A percentile compares a stretch with the other conserved stretches of the same genome.
Conservation (phyloP, 2,888 invertebrate species). For the Amorpha juglandis region DNA sequence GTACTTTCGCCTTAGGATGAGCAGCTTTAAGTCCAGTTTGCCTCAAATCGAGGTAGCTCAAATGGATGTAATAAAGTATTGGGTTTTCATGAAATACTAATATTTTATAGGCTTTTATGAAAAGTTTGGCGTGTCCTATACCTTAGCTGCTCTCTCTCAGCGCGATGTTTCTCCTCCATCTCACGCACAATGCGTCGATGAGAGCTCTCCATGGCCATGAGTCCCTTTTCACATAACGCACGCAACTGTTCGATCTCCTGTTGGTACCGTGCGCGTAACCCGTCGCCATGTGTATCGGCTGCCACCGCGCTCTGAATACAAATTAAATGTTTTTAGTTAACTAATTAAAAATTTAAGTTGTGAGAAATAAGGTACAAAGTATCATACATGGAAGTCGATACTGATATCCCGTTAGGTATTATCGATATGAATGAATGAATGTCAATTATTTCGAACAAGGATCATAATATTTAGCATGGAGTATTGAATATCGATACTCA, state of each 20-base stretch:
- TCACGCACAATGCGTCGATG: constrained; percentile 93
- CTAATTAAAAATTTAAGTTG: not conserved
- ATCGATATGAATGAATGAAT: too few relatives aligned
- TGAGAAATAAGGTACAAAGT: not conserved
- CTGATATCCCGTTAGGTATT: too few relatives aligned
- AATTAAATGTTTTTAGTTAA: too few relatives aligned
- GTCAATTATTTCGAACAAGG: too few relatives aligned
- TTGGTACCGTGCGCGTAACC: constrained; percentile 90
- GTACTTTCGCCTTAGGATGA: not conserved
- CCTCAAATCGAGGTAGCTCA: not conserved
- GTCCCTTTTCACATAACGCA: constrained; percentile 94
- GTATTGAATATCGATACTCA: too few relatives aligned
- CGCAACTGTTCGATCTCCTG: constrained; percentile 94
- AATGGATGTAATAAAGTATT: too few relatives aligned
- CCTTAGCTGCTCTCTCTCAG: constrained; percentile 91
- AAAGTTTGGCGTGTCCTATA: constrained; percentile 36
- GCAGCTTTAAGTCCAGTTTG: not conserved
- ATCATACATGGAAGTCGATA: too few relatives aligned
- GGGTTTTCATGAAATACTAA: not conserved
- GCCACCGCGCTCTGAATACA: constrained; percentile 81
- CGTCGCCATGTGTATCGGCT: constrained; percentile 85
- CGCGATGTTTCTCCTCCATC: constrained; percentile 94
- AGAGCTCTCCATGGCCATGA: constrained; percentile 95
- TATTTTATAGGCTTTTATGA: too few relatives aligned
- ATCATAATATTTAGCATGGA: too few relatives aligned